Evolutionary conservation across 2,113 vertebrate genomes (phyloP), one percentile per base, ranked within the genome.

Genomic region (Heterotis niloticus): DNA sequence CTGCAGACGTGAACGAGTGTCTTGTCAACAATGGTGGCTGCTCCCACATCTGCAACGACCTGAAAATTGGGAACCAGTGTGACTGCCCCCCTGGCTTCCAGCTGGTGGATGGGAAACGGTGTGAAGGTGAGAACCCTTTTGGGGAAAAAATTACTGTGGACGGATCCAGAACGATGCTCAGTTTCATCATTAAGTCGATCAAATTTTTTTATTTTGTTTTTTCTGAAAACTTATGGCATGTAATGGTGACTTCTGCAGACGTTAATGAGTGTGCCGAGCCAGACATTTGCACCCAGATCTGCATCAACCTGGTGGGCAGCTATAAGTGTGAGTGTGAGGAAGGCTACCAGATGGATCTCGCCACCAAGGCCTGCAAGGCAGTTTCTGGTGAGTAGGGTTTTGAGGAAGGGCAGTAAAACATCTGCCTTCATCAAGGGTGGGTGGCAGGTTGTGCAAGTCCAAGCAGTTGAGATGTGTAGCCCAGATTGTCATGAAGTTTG

Each of bases 251-350:
- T 17, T 72, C 67, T 62, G 0, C 86, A 98, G 96, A 98, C 80
- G 91, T 95, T 0, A 81, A 98, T 1, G 96, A 98, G 83, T 97
- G 96, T 60, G 86, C 85, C 18, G 82, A 89, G 5, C 91, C 93
- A 0, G 91, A 94, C 77, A 83, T 79, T 54, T 98, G 96, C 84
- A 92, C 91, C 86, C 95, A 97, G 89, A 84, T 89, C 71, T 98
- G 96, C 4, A 82, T 93, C 78, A 98, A 98, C 85, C 82, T 94
- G 10, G 85, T 86, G 0, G 95, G 96, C 28, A 89, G 92, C 83
- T 96, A 90, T 86, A 97, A 94, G 86, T 98, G 96, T 12, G 90
- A 92, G 9, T 98, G 96, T 62, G 20, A 85, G 0, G 64, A 83
- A 0, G 95, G 94, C 52, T 98, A 93, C 71, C 80, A 83, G 71